These are phyloP conservation scores for Cyprinodon variegatus DNA, from an alignment of 2,113 vertebrate genomes.

Conservation along the genomic window DNA sequence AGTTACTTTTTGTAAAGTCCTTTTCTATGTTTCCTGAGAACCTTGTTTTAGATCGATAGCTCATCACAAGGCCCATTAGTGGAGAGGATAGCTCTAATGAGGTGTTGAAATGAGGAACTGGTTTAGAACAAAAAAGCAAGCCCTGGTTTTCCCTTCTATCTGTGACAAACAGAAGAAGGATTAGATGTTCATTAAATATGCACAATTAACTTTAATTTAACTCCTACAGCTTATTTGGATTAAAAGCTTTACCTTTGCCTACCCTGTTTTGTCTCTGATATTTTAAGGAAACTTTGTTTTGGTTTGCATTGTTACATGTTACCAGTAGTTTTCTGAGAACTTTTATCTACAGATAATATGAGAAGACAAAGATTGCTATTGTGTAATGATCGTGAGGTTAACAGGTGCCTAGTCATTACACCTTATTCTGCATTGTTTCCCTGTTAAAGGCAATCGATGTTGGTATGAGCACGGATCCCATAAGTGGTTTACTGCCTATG, in stretches of 20 bases:
- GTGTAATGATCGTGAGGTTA: conserved; percentile 60
- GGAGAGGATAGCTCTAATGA: conserved; percentile 72
- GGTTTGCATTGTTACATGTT: conserved; percentile 20
- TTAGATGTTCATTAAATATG: conserved; percentile 38
- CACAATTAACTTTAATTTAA: conserved; percentile 47
- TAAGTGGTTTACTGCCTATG: conserved; percentile 59
- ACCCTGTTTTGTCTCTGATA: not conserved
- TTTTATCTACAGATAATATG: conserved; percentile 52
- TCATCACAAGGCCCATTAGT: conserved; percentile 79
- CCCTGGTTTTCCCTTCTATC: conserved; percentile 40
- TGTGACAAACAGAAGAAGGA: conserved; percentile 11
- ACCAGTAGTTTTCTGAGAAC: conserved; percentile 17
- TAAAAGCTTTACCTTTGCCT: conserved; percentile 17
- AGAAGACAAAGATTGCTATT: conserved; percentile 58
- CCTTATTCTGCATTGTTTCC: conserved; percentile 67
- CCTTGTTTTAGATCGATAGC: conserved; percentile 75
- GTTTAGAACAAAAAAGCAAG: conserved; percentile 51
- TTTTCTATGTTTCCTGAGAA: conserved; percentile 40
- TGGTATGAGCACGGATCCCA: conserved; percentile 57
- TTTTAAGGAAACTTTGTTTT: not conserved
- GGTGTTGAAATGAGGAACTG: conserved; percentile 61
- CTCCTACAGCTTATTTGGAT: conserved; percentile 5
- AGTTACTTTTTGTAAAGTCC: conserved; percentile 14
- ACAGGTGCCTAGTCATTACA: conserved; percentile 66
- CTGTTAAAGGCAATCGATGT: conserved; percentile 77